phyloP scores from a whole-genome alignment of 2,797 vertebrate species.

The Hyperoplus immaculatus region DNA sequence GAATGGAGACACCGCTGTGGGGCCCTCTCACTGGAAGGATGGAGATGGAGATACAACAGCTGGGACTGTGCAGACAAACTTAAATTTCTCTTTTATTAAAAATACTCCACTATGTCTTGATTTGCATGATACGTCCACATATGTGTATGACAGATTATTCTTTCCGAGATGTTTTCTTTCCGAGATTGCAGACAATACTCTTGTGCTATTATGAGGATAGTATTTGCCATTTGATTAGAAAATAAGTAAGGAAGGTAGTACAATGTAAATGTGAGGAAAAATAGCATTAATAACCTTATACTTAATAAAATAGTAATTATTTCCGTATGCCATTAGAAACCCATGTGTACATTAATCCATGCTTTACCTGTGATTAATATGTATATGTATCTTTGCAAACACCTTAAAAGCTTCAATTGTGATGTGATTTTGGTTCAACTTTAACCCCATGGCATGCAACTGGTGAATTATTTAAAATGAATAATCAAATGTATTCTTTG shows the following conservation, averaged over 20 bases:
- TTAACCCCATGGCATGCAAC: neutral
- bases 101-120: neutral
- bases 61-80: conserved; percentile 52
- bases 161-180: neutral
- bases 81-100: conserved; percentile 48
- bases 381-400: neutral
- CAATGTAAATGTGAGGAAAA: neutral
- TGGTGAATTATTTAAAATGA: neutral
- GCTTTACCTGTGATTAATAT: neutral
- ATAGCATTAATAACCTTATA: neutral
- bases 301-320: too few species aligned
- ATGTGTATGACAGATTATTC: neutral
- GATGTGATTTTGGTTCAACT: neutral
- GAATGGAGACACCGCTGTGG: conserved; percentile 29
- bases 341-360: neutral
- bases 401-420: neutral
- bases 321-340: neutral
- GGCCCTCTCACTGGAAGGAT: conserved; percentile 5
- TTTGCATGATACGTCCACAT: neutral
- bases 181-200: neutral
- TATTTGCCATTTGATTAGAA: neutral
- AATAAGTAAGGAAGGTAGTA: neutral
- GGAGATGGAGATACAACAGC: conserved; percentile 11
- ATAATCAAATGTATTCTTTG: neutral
- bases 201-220: neutral